Evolutionary conservation across 2,113 vertebrate species (phyloP).

Genomic region (Cephalopholis sonnerati): DNA sequence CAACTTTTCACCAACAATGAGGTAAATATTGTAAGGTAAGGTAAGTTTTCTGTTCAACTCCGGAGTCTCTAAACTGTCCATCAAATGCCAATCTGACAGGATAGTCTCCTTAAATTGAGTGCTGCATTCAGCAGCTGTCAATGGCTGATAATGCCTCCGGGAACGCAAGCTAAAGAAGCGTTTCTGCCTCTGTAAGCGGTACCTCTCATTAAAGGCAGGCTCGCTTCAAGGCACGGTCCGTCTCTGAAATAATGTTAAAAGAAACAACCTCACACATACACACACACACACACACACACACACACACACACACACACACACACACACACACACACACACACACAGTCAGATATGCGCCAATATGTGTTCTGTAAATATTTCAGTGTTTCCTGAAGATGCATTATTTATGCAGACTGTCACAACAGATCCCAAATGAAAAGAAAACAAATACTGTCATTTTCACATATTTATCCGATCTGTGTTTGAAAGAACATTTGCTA

Average conservation of each 20-base stretch:
- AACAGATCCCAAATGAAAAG: constrained; percentile 67
- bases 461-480: constrained; percentile 49
- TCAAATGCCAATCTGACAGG: constrained; percentile 46
- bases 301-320: constrained; percentile 19
- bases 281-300: too few species aligned
- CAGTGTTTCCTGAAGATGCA: constrained; percentile 60
- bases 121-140: constrained; percentile 63
- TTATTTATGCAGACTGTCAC: constrained; percentile 74
- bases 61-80: constrained; percentile 40
- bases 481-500: constrained; percentile 33
- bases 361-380: constrained; percentile 72
- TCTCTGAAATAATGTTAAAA: constrained; percentile 50
- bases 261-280: constrained; percentile 10
- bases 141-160: constrained; percentile 47
- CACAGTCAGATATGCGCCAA: constrained; percentile 52
- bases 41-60: constrained; percentile 32
- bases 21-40: constrained; percentile 28
- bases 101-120: constrained; percentile 41
- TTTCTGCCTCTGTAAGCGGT: constrained; percentile 38
- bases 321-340: constrained; percentile 19
- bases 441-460: constrained; percentile 64
- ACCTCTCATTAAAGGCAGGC: constrained; percentile 53
- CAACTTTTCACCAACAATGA: constrained; percentile 9
- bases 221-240: constrained; percentile 45
- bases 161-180: constrained; percentile 37